Evolutionary conservation across 2,797 vertebrate species (phyloP).

Genomic region (Characodon lateralis): DNA sequence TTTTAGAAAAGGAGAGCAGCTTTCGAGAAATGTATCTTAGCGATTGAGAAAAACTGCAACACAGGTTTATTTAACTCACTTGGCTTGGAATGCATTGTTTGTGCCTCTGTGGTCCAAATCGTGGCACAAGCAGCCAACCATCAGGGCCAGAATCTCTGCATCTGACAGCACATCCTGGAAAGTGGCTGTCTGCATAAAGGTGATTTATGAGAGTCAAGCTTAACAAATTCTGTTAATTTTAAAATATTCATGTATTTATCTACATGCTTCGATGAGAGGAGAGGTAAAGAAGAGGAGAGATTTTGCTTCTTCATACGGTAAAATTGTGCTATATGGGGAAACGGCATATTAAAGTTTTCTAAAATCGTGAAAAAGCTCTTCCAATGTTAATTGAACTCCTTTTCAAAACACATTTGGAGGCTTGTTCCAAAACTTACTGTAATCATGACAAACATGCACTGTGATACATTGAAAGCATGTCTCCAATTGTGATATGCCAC

Average conservation of each 20-base stretch:
- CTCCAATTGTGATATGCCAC: conserved; percentile 87
- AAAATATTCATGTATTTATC: neutral
- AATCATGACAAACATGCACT: conserved; percentile 86
- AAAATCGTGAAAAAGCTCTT: no score
- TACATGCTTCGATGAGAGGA: neutral
- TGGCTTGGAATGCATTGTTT: conserved; percentile 86
- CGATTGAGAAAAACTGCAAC: no score
- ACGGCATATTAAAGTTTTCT: neutral
- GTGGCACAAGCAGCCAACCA: conserved; percentile 85
- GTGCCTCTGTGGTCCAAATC: conserved; percentile 85
- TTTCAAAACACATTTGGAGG: neutral
- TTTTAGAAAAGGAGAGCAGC: no score
- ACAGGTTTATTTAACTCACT: conserved; percentile 62
- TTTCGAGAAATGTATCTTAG: no score
- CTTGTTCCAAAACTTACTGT: conserved; percentile 69
- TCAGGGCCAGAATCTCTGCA: conserved; percentile 81
- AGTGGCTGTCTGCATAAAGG: conserved; percentile 72
- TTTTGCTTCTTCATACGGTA: neutral
- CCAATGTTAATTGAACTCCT: neutral
- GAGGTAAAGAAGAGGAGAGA: no score
- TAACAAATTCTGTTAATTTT: neutral
- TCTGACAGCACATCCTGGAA: conserved; percentile 83
- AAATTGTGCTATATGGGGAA: neutral
- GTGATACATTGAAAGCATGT: conserved; percentile 85
- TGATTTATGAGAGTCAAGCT: neutral